Percentiles rank a stretch among this genome's conserved stretches.
phyloP scores from a whole-genome alignment of 2,113 vertebrate species.

The Podarcis cretensis region DNA sequence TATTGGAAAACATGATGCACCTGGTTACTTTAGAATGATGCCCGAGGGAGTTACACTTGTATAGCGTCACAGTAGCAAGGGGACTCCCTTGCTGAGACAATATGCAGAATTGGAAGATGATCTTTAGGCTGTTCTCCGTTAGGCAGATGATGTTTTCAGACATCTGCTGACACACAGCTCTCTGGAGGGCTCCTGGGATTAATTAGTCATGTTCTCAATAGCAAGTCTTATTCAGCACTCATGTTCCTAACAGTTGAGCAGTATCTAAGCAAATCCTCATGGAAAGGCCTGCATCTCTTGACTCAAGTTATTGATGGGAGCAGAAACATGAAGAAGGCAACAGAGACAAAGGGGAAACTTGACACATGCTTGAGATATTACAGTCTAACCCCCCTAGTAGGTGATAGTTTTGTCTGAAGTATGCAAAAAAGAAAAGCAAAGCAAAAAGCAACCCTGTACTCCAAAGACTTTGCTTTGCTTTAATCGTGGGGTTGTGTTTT shows the following conservation, averaged over 20 bases:
- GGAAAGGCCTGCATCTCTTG: not conserved
- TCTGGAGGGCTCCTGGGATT: not conserved
- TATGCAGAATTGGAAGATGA: not conserved
- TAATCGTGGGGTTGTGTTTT: not conserved
- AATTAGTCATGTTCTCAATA: not conserved
- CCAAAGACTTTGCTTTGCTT: not conserved
- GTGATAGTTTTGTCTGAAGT: not conserved
- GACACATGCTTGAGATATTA: not conserved
- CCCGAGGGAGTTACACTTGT: not conserved
- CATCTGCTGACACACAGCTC: not conserved
- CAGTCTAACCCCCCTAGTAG: not conserved
- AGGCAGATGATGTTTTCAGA: not conserved
- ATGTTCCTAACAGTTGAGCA: not conserved
- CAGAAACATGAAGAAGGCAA: not conserved
- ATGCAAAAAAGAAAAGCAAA: not conserved
- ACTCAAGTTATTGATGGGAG: not conserved
- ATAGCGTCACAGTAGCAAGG: not conserved
- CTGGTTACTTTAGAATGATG: not conserved
- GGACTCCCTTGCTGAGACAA: not conserved
- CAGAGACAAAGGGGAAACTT: not conserved
- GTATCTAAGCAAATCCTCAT: not conserved
- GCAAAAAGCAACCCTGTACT: not conserved
- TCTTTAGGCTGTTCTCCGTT: not conserved
- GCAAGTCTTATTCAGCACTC: not conserved
- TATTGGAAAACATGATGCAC: not conserved